Evolutionary conservation across 1,140 invertebrate genomes (phyloP).

Genomic region (Euura lappo): DNA sequence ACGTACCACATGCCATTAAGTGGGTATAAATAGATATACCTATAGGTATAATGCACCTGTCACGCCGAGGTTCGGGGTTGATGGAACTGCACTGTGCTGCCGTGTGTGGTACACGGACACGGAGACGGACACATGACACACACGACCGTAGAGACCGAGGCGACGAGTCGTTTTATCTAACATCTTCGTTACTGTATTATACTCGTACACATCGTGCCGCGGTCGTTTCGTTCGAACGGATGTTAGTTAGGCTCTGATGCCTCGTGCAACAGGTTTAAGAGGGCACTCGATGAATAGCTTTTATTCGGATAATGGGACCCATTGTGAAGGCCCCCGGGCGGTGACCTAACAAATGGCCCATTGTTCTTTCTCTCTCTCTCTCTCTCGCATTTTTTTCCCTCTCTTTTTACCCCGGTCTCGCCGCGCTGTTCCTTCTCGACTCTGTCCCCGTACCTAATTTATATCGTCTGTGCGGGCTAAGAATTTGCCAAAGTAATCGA

Average conservation of each 20-base stretch:
- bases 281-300: constrained; percentile 41
- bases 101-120: neutral
- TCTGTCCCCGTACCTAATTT: neutral
- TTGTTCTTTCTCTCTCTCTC: constrained; percentile 38
- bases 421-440: constrained; percentile 7
- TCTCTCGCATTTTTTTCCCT: constrained; percentile 19
- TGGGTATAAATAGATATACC: too few relatives aligned
- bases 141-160: neutral
- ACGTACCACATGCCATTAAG: too few relatives aligned
- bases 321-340: constrained; percentile 38
- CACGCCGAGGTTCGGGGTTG: neutral
- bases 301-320: constrained; percentile 44
- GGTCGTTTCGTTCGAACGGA: constrained; percentile 34
- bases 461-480: constrained; percentile 72
- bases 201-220: constrained; percentile 7
- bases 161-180: neutral
- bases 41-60: too few relatives aligned
- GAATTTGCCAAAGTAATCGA: constrained; percentile 76
- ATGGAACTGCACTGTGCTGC: neutral
- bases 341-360: constrained; percentile 49
- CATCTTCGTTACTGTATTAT: constrained; percentile 1
- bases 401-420: constrained; percentile 10
- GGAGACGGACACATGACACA: neutral
- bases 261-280: constrained; percentile 33
- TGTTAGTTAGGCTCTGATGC: constrained; percentile 12